A percentile compares a stretch with the other conserved stretches of the same genome.
phyloP scores from a whole-genome alignment of 2,888 invertebrate genomes.

The Myathropa florea region DNA sequence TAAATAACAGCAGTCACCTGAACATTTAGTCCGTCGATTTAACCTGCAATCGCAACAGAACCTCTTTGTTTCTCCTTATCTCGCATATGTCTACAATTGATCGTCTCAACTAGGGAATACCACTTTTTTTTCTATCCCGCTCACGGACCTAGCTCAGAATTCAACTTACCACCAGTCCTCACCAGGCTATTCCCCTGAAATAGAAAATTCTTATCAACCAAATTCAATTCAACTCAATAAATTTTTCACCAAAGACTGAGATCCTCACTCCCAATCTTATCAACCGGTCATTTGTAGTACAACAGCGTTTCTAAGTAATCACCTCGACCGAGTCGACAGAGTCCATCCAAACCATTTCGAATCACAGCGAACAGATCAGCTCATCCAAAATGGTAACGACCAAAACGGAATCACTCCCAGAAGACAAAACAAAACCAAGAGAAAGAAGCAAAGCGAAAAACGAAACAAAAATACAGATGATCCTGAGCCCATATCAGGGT shows the following conservation, averaged over 20 bases:
- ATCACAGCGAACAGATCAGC: slow-evolving; percentile 47
- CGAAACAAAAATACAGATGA: slow-evolving; percentile 72
- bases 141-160: not conserved
- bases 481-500: slow-evolving; percentile 80
- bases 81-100: not conserved
- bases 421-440: slow-evolving; percentile 57
- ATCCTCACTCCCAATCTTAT: slow-evolving; percentile 59
- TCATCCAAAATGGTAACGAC: slow-evolving; percentile 41
- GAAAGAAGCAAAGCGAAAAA: slow-evolving; percentile 63
- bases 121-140: not conserved
- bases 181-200: not conserved
- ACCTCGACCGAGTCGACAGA: slow-evolving; percentile 27
- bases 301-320: slow-evolving; percentile 68
- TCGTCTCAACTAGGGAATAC: not conserved
- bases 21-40: not conserved
- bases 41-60: not conserved
- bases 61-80: not conserved
- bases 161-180: not conserved
- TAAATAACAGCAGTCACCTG: not conserved
- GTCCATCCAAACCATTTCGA: slow-evolving; percentile 34
- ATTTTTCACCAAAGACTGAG: slow-evolving; percentile 59
- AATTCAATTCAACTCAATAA: slow-evolving; percentile 62
- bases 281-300: slow-evolving; percentile 68
- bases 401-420: slow-evolving; percentile 50
- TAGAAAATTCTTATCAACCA: slow-evolving; percentile 40